phyloP scores from a whole-genome alignment of 1,140 invertebrate species.

The Parasteatoda tepidariorum region DNA sequence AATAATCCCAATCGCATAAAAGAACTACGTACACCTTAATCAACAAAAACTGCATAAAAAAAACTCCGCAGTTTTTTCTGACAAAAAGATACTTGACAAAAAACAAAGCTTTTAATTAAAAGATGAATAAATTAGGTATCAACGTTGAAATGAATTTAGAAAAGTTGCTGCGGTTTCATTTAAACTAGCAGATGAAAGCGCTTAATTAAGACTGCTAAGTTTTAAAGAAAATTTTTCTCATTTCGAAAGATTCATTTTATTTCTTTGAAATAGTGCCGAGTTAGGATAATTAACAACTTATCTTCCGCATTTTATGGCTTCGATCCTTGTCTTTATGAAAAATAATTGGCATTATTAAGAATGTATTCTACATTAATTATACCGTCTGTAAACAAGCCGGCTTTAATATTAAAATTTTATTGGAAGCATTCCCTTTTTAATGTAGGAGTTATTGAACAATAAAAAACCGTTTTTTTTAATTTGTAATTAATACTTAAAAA shows the following conservation, averaged over 20 bases:
- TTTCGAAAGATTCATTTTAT: not conserved
- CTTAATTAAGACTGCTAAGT: constrained; percentile 36
- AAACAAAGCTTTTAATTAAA: constrained; percentile 44
- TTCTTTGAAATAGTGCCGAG: not conserved
- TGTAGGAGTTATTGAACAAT: too few species aligned
- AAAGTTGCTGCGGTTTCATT: constrained; percentile 37
- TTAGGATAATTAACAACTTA: constrained; percentile 21
- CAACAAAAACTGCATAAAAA: constrained; percentile 25
- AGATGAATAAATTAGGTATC: constrained; percentile 43
- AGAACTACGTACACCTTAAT: constrained; percentile 6
- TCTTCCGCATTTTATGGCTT: not conserved
- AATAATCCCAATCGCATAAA: constrained; percentile 12
- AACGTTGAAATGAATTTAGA: constrained; percentile 9
- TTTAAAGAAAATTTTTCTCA: constrained; percentile 27
- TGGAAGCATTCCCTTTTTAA: too few species aligned
- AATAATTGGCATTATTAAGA: constrained; percentile 12
- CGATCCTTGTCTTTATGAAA: not conserved
- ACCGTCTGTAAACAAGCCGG: not conserved
- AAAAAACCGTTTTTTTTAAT: too few species aligned
- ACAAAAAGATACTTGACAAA: constrained; percentile 36
- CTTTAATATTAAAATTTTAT: constrained; percentile 17
- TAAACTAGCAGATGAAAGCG: constrained; percentile 10
- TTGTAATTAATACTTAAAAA: too few species aligned
- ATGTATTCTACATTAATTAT: constrained; percentile 3
- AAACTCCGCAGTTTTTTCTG: not conserved